Percentiles rank a stretch among this genome's conserved stretches.
phyloP scores from a whole-genome alignment of 2,113 vertebrate genomes.

The Lynx canadensis region DNA sequence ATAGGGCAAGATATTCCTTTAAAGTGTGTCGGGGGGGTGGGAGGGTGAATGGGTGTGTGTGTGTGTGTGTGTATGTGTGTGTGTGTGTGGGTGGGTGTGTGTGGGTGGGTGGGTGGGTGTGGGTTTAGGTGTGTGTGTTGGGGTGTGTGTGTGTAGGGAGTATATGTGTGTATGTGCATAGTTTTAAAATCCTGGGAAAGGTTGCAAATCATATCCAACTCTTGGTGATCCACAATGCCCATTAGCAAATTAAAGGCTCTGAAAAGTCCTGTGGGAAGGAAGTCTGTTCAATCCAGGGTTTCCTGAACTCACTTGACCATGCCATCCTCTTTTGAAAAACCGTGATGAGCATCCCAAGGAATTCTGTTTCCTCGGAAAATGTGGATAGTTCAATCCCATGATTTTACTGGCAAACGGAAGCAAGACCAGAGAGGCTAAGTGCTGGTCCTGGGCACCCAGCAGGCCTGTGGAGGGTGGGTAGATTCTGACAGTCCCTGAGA shows the following conservation, averaged over 20 bases:
- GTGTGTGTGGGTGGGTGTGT: neutral
- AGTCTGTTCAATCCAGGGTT: neutral
- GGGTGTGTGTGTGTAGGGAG: neutral
- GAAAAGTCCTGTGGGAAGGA: neutral
- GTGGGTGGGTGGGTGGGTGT: too few species aligned
- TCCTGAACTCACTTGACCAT: neutral
- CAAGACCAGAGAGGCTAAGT: neutral
- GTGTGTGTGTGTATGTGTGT: too few species aligned
- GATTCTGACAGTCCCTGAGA: neutral
- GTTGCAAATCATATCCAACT: neutral
- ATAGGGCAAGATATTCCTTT: neutral
- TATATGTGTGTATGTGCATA: accelerated
- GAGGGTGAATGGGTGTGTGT: too few species aligned
- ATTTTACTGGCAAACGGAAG: neutral
- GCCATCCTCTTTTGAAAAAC: neutral
- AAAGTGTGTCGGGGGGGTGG: neutral
- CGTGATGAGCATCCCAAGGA: neutral
- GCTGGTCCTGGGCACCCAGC: neutral
- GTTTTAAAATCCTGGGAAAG: neutral
- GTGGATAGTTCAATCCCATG: neutral
- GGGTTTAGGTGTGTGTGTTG: neutral
- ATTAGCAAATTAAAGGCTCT: neutral
- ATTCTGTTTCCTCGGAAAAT: neutral
- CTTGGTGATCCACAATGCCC: too few species aligned
- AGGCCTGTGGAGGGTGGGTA: accelerated